Base-by-base conservation (phyloP, 2,113 vertebrate genomes). In the Centropus bengalensis region DNA sequence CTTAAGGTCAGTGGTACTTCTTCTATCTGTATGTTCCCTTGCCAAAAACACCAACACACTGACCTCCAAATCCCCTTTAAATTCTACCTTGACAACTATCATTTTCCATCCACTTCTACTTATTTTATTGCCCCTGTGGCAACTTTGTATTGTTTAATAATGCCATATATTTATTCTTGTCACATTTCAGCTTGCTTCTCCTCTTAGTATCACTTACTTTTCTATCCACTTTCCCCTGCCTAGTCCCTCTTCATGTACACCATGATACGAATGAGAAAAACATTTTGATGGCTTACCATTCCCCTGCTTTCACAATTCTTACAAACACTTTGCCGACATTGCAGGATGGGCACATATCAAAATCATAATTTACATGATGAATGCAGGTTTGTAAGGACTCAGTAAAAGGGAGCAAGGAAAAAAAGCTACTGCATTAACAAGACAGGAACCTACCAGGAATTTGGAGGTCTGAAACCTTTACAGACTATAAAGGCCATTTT, bases 91-190 rank as follows among this genome's bases (percentile, higher is more conserved):
- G 33, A 75, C 8, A 74, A 36, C 33, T 5, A 32, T 6, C 4
- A 5, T 32, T 91, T 82, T 59, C 79, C 32, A 86, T n/a, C 7
- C 27, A 38, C 27, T 44, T 13, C 13, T 77, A 73, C 32, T 16
- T 42, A 59, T 58, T 63, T 71, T 32, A 71, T 52, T 8, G 0
- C 4, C 20, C 12, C 10, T 1, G 1, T 26, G 66, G 32, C n/a
- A 74, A 45, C 8, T 69, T 21, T 8, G 3, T n/a, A n/a, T 58
- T 67, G 71, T 52, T 74, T 45, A 49, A 33, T 70, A 55, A 67
- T 38, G 67, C 51, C 3, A 9, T 73, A 12, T 33, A 38, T 59
- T 73, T 52, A 13, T 70, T 51, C 8, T 67, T 76, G 20, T 40
- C 27, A 32, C 23, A 63, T 14, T 56, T 88, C 15, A 67, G 60